These are phyloP conservation scores for Neopelma chrysocephalum DNA, from an alignment of 2,797 vertebrate genomes.

Conservation along the genomic window DNA sequence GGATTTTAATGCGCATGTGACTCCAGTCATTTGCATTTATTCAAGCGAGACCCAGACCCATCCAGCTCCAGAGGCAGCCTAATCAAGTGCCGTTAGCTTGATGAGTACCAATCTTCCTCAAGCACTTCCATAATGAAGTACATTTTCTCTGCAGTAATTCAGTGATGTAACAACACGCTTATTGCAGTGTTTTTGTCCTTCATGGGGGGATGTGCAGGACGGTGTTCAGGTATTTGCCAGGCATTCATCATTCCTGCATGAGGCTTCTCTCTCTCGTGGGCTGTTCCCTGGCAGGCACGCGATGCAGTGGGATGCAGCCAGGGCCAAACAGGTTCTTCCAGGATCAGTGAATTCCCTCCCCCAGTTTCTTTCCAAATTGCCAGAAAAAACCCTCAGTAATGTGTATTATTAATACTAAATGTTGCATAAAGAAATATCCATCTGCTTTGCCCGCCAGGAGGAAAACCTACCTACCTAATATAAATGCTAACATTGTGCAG, in stretches of 20 bases:
- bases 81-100: constrained; percentile 52
- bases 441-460: not conserved
- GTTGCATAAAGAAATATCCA: not conserved
- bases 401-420: not conserved
- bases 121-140: constrained; percentile 58
- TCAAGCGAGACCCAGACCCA: not conserved
- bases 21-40: not conserved
- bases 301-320: not conserved
- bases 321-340: not conserved
- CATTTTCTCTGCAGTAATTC: constrained; percentile 36
- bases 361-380: not conserved
- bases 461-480: not conserved
- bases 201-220: not conserved
- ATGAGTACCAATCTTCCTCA: constrained; percentile 53
- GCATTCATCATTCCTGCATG: not conserved
- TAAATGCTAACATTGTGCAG: not conserved
- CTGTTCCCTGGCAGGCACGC: not conserved
- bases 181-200: constrained; percentile 37
- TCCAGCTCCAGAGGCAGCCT: constrained; percentile 6
- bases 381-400: not conserved
- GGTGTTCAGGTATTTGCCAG: not conserved
- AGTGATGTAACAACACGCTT: not conserved
- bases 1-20: not conserved
- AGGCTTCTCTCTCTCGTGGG: not conserved
- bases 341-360: not conserved